Conservation (phyloP, 2,113 vertebrate species). For the Malurus melanocephalus region DNA sequence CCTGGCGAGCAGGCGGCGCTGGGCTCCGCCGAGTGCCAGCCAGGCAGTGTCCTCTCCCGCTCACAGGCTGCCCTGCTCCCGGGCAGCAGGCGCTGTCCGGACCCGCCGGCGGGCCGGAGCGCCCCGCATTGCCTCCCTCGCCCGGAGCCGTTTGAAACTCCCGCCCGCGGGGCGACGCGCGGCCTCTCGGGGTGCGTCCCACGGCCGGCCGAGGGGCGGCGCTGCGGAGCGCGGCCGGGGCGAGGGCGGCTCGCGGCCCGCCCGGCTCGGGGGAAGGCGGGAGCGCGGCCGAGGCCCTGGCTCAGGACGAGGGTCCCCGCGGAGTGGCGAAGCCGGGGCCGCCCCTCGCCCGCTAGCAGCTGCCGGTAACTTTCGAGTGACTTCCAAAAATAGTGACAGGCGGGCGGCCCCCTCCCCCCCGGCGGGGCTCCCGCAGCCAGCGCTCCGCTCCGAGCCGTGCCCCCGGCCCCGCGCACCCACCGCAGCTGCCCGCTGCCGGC, state of each 20-base stretch:
- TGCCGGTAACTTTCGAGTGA: too few relatives aligned
- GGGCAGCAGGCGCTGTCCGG: neutral
- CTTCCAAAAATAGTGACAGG: too few relatives aligned
- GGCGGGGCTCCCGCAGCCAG: too few relatives aligned
- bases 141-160: constrained; percentile 5
- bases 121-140: neutral
- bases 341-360: too few relatives aligned
- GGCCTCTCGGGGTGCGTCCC: neutral
- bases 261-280: too few relatives aligned
- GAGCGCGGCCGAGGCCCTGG: too few relatives aligned
- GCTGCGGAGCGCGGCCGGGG: neutral
- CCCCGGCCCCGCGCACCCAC: neutral
- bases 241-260: too few relatives aligned
- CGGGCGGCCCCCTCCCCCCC: too few relatives aligned
- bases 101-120: neutral
- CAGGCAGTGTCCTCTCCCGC: neutral
- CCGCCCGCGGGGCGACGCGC: constrained; percentile 13
- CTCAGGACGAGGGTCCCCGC: too few relatives aligned
- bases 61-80: neutral
- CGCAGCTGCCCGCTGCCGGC: neutral
- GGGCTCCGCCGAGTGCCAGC: neutral
- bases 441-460: too few relatives aligned
- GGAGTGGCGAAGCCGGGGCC: too few relatives aligned
- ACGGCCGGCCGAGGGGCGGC: neutral
- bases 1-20: neutral